Percentiles rank a stretch among this genome's conserved stretches.
phyloP scores from a whole-genome alignment of 2,113 vertebrate genomes.

The Rana temporaria region DNA sequence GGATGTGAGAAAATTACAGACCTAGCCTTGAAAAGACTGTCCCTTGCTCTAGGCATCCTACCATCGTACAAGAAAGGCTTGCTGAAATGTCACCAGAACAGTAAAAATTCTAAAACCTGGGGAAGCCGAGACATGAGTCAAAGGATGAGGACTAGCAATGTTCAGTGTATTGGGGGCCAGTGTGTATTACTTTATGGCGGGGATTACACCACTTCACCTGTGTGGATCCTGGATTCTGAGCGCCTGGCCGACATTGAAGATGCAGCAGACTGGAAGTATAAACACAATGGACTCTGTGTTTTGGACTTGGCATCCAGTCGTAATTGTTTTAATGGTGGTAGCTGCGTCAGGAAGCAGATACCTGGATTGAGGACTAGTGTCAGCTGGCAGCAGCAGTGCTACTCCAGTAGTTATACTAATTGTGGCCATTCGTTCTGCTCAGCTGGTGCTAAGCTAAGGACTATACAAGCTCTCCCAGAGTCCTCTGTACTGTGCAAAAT shows the following conservation, averaged over 20 bases:
- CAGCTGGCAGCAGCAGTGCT: slow-evolving; percentile 82
- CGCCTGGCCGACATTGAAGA: slow-evolving; percentile 93
- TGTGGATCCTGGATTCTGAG: slow-evolving; percentile 87
- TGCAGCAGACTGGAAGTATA: slow-evolving; percentile 87
- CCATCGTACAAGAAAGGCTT: slow-evolving; percentile 64
- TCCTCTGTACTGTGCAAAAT: slow-evolving; percentile 72
- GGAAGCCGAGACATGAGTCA: slow-evolving; percentile 69
- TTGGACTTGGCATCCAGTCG: slow-evolving; percentile 73
- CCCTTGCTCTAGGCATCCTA: slow-evolving; percentile 84
- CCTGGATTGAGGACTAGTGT: slow-evolving; percentile 84
- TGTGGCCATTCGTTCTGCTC: slow-evolving; percentile 92
- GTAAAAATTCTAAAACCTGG: slow-evolving; percentile 67
- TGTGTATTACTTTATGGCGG: slow-evolving; percentile 63
- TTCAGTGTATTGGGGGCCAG: slow-evolving; percentile 61
- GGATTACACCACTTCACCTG: slow-evolving; percentile 67
- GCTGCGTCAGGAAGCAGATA: slow-evolving; percentile 79
- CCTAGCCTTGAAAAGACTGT: slow-evolving; percentile 84
- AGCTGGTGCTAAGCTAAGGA: slow-evolving; percentile 81
- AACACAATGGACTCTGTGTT: slow-evolving; percentile 72
- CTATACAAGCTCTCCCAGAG: slow-evolving; percentile 77
- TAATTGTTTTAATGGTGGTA: slow-evolving; percentile 73
- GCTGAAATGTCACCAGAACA: slow-evolving; percentile 69
- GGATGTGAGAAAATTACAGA: slow-evolving; percentile 95
- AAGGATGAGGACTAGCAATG: slow-evolving; percentile 65
- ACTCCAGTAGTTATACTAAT: slow-evolving; percentile 75